Evolutionary conservation across 1,140 invertebrate genomes (phyloP).

Genomic region (Drosophila orosa): DNA sequence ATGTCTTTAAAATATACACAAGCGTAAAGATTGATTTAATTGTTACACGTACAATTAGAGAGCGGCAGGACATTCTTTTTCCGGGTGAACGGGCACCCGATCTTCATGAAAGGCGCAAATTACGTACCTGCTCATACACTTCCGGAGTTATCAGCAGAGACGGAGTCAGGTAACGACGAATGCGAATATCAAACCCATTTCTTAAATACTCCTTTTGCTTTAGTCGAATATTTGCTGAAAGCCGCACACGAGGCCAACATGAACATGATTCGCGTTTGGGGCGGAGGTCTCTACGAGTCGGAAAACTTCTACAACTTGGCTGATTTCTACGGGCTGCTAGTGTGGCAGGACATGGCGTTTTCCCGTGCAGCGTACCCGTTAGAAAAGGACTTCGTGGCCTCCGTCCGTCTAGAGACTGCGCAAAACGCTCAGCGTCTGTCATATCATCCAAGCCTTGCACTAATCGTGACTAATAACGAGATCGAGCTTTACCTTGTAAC

Average conservation of each 20-base stretch:
- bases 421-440: slow-evolving; percentile 94
- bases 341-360: slow-evolving; percentile 98
- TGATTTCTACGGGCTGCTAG: slow-evolving; percentile 91
- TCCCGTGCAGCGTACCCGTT: slow-evolving; percentile 97
- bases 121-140: slow-evolving; percentile 96
- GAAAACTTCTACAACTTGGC: slow-evolving; percentile 96
- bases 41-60: slow-evolving; percentile 29
- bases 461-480: slow-evolving; percentile 98
- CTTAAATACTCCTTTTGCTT: background rate
- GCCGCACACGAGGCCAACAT: slow-evolving; percentile 91
- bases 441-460: slow-evolving; percentile 93
- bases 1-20: too few relatives aligned
- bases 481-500: slow-evolving; percentile 95
- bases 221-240: slow-evolving; percentile 63
- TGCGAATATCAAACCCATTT: background rate
- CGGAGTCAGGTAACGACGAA: slow-evolving; percentile 37
- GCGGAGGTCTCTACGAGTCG: slow-evolving; percentile 97
- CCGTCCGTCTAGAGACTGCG: slow-evolving; percentile 90
- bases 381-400: slow-evolving; percentile 61
- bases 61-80: slow-evolving; percentile 93
- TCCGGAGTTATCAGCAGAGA: slow-evolving; percentile 86
- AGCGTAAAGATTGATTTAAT: too few relatives aligned
- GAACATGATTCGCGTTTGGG: slow-evolving; percentile 98
- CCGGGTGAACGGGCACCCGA: slow-evolving; percentile 92
- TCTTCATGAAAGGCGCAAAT: slow-evolving; percentile 98